Base-by-base conservation (phyloP, 2,797 vertebrate species). In the Oophaga sylvatica region DNA sequence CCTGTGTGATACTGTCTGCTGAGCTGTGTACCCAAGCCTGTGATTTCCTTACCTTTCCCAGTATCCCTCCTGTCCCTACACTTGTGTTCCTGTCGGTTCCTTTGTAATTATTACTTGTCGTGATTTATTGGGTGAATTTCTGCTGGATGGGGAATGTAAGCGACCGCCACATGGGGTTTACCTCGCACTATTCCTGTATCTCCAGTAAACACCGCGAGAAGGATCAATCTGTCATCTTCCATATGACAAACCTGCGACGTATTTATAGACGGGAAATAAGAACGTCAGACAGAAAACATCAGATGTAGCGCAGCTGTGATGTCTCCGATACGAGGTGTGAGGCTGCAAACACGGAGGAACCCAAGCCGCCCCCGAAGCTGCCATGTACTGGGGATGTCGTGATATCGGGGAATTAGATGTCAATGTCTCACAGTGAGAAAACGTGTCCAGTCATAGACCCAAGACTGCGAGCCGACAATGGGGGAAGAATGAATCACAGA, bases 161-260 rank as follows among this genome's bases (percentile, higher is more conserved):
- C 35, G 56, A 17, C 26, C 1, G 15, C 70, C 0, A 1, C 31
- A 48, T 62, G 82, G 82, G 70, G 57, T 62, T 11, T 84, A 60
- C 82, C 79, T 73, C 31, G 5, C 35, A 41, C 67, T 10, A 53
- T 81, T 65, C 56, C 53, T n/a, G 48, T 53, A 35, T n/a, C 45
- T 56, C 77, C 56, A 67, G 68, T 76, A 82, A 65, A 76, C 86
- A 48, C 16, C 1, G 48, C 73, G 9, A 22, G 5, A 80, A 41
- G 67, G 8, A 82, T 76, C 86, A 87, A 83, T 87, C 86, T 87
- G 86, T 67, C 67, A 48, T 71, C 29, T 60, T 68, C 81, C 71
- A 82, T 81, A 60, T 76, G 41, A 83, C n/a, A 77, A 81, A 82
- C 80, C 45, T 62, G 20, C 68, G 16, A 6, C 62, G 56, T 87